These are phyloP conservation scores for Catharus fuscescens DNA, from an alignment of 2,113 vertebrate species.

Conservation along the genomic window DNA sequence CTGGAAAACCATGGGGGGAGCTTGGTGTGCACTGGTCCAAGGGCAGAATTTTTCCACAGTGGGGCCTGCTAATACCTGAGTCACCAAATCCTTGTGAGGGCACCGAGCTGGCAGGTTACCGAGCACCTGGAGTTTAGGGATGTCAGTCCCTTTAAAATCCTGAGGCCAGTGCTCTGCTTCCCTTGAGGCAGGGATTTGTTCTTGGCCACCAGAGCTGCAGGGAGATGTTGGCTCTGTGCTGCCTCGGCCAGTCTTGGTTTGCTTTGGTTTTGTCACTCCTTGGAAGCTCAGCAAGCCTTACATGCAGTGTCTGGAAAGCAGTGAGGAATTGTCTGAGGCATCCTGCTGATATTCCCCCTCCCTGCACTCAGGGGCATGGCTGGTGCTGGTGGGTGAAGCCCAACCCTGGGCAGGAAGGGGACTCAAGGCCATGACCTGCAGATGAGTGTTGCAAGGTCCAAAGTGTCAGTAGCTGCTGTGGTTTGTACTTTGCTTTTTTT, in stretches of 20 bases:
- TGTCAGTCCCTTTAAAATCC: neutral
- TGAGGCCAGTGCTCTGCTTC: neutral
- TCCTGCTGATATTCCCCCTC: neutral
- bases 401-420: neutral
- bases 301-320: neutral
- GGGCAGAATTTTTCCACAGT: conserved; percentile 10
- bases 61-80: neutral
- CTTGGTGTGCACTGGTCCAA: neutral
- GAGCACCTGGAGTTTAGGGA: accelerated
- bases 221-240: neutral
- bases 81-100: neutral
- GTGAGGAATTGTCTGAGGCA: neutral
- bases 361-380: accelerated
- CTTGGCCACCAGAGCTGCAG: neutral
- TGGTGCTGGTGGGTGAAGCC: neutral
- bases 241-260: accelerated
- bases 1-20: neutral
- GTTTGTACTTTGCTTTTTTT: neutral
- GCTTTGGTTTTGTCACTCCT: neutral
- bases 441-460: neutral
- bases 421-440: neutral
- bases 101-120: accelerated
- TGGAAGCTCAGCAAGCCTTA: neutral
- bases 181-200: neutral
- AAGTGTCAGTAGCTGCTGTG: neutral